These are phyloP conservation scores for Ceraclea dissimilis DNA, from an alignment of 2,888 invertebrate species.

Conservation along the genomic window DNA sequence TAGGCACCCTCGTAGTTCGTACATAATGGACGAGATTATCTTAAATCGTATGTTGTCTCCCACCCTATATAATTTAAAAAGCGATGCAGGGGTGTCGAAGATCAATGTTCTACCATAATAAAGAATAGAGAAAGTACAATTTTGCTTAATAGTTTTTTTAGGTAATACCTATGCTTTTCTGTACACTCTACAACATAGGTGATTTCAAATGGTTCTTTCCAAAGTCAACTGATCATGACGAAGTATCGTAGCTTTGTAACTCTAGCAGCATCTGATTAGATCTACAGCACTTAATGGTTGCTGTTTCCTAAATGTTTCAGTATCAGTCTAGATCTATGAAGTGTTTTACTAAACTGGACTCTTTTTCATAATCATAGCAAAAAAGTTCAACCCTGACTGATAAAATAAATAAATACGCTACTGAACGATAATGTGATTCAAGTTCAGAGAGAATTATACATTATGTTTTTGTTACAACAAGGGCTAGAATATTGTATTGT, in stretches of 20 bases:
- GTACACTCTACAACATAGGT: too few species aligned
- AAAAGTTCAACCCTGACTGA: not conserved
- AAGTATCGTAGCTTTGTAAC: too few species aligned
- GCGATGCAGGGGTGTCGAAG: not conserved
- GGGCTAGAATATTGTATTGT: not conserved
- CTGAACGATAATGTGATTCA: not conserved
- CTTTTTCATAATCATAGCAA: too few species aligned
- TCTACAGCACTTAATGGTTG: too few species aligned
- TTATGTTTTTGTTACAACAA: not conserved
- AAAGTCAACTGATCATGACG: too few species aligned
- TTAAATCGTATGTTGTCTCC: slow-evolving; percentile 23
- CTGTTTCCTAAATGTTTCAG: too few species aligned
- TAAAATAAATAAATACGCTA: not conserved
- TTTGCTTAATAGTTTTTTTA: too few species aligned
- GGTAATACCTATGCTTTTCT: too few species aligned
- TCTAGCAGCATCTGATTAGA: too few species aligned
- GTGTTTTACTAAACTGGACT: too few species aligned
- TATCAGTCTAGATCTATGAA: too few species aligned
- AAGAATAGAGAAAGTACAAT: not conserved
- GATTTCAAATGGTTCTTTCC: too few species aligned
- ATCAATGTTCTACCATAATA: not conserved
- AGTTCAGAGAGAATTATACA: slow-evolving; percentile 2
- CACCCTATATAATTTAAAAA: slow-evolving; percentile 11
- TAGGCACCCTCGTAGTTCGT: not conserved
- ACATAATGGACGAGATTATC: slow-evolving; percentile 26